A percentile compares a stretch with the other conserved stretches of the same genome.
Conservation (phyloP, 2,113 vertebrate genomes). For the Thamnaconus septentrionalis region DNA sequence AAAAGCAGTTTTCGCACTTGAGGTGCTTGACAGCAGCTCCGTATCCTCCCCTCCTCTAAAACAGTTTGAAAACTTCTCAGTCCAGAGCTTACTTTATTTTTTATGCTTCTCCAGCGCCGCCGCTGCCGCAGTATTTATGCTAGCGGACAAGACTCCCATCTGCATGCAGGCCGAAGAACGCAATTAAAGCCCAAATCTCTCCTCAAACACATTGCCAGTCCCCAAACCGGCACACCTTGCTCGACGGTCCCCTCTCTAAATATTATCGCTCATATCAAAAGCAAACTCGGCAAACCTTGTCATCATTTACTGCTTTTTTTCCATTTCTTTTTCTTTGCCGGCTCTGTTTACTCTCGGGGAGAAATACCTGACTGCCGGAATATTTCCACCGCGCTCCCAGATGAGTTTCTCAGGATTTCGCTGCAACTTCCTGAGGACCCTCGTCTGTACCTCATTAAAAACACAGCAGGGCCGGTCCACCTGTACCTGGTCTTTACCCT, state of each 20-base stretch:
- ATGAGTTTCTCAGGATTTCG: too few species aligned
- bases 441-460: background rate
- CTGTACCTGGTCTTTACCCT: background rate
- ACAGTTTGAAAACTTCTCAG: conserved; percentile 19
- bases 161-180: conserved; percentile 64
- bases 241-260: conserved; percentile 62
- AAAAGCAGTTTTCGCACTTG: too few species aligned
- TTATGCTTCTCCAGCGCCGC: background rate
- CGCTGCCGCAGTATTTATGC: conserved; percentile 19
- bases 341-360: conserved; percentile 51
- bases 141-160: conserved; percentile 30
- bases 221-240: conserved; percentile 57
- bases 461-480: background rate
- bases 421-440: too few species aligned
- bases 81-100: conserved; percentile 16
- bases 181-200: conserved; percentile 78
- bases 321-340: conserved; percentile 21
- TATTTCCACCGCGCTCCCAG: conserved; percentile 1
- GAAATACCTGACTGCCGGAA: conserved; percentile 24
- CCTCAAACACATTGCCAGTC: conserved; percentile 66
- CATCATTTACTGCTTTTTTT: conserved; percentile 8
- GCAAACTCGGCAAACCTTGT: conserved; percentile 73
- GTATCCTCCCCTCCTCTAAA: background rate
- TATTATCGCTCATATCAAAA: conserved; percentile 79
- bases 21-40: too few species aligned